Conservation (phyloP, 2,797 vertebrate genomes). For the Threskiornis aethiopicus region DNA sequence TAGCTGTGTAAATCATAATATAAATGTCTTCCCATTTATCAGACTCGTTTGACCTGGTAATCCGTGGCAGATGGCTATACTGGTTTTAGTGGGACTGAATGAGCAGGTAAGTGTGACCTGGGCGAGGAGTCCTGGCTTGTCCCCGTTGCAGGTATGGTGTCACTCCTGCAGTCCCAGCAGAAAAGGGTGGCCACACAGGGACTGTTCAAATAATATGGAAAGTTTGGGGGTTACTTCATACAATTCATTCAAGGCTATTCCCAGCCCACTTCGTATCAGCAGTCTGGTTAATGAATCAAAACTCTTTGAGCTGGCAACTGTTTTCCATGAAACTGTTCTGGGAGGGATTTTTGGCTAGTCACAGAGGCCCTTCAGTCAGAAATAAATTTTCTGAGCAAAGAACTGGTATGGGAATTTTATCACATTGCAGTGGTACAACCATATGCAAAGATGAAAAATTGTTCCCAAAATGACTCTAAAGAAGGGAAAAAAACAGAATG, state of each 20-base stretch:
- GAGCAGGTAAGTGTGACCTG: neutral
- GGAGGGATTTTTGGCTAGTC: conserved; percentile 11
- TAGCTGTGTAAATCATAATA: neutral
- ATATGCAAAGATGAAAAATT: neutral
- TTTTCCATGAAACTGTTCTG: neutral
- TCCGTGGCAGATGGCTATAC: neutral
- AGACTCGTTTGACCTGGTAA: neutral
- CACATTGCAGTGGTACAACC: neutral
- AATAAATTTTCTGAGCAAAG: neutral
- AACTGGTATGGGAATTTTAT: neutral
- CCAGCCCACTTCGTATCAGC: neutral
- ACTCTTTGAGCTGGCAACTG: neutral
- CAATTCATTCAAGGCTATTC: neutral
- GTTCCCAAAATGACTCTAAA: neutral
- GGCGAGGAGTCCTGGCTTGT: neutral
- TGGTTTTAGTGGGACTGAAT: neutral
- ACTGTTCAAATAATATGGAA: neutral
- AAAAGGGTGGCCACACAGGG: neutral
- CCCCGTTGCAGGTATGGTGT: neutral
- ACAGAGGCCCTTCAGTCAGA: neutral
- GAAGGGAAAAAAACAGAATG: neutral
- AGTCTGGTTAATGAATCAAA: conserved; percentile 30
- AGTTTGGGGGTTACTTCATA: neutral
- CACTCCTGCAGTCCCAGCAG: neutral
- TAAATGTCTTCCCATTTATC: neutral